phyloP scores from a whole-genome alignment of 2,113 vertebrate species.

The Aegithalos caudatus region DNA sequence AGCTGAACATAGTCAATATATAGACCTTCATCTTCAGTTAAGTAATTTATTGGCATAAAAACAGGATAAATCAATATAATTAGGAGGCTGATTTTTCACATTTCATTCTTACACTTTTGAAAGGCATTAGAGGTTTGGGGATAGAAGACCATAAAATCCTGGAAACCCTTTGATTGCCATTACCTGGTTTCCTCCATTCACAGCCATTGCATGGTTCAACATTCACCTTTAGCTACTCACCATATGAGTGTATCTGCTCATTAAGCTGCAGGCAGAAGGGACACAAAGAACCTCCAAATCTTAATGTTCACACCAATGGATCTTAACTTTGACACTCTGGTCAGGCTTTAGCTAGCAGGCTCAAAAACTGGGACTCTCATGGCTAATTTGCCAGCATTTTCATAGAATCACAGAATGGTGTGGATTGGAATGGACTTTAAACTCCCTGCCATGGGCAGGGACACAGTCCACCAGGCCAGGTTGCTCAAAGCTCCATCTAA shows the following conservation, averaged over 20 bases:
- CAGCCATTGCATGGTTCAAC: neutral
- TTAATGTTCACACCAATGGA: neutral
- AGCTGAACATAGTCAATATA: neutral
- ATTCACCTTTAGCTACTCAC: neutral
- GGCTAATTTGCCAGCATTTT: neutral
- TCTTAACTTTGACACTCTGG: neutral
- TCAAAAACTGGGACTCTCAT: neutral
- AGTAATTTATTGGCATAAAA: neutral
- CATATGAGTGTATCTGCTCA: neutral
- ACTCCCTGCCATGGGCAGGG: neutral
- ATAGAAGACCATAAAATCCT: neutral
- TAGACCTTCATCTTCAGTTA: neutral
- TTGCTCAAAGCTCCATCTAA: neutral
- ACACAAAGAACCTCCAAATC: neutral
- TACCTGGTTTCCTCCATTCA: neutral
- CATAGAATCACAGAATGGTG: neutral
- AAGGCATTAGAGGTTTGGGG: neutral
- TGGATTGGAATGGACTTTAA: neutral
- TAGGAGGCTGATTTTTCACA: neutral
- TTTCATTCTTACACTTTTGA: neutral
- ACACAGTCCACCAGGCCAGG: neutral
- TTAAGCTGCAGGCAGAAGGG: neutral
- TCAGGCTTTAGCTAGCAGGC: neutral
- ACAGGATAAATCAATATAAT: neutral
- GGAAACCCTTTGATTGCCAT: neutral